Percentiles rank a stretch among this genome's conserved stretches.
phyloP scores from a whole-genome alignment of 2,888 invertebrate genomes.

The Caradrina kadenii region DNA sequence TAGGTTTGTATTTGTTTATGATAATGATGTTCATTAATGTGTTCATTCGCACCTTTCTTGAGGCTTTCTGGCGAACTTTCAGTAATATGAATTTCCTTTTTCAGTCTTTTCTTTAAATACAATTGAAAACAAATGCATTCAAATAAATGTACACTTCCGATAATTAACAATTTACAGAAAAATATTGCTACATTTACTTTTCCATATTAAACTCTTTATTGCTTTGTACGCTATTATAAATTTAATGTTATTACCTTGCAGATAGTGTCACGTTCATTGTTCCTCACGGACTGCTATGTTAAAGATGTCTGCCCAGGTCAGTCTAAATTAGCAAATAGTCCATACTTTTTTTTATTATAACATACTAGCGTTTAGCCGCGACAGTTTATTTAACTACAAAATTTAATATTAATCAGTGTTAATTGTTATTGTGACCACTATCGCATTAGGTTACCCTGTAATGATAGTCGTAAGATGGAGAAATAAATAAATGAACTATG shows the following conservation, averaged over 20 bases:
- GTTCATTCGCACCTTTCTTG: background rate
- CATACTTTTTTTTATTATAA: background rate
- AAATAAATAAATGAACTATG: too few relatives aligned
- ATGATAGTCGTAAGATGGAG: too few relatives aligned
- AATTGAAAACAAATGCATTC: background rate
- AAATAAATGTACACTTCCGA: too few relatives aligned
- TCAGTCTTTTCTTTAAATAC: background rate
- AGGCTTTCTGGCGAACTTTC: background rate
- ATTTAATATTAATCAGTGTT: too few relatives aligned
- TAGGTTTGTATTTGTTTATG: background rate
- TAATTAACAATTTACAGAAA: too few relatives aligned
- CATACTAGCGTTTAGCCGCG: too few relatives aligned
- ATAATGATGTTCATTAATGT: background rate
- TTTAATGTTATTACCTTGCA: constrained; percentile 44
- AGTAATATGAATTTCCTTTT: background rate
- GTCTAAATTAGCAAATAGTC: constrained; percentile 40
- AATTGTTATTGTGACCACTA: too few relatives aligned
- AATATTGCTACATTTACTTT: background rate
- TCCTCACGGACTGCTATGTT: constrained; percentile 60
- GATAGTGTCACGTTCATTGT: constrained; percentile 38
- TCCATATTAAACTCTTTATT: constrained; percentile 3
- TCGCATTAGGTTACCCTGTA: too few relatives aligned
- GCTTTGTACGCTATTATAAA: constrained; percentile 22
- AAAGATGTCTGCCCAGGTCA: constrained; percentile 79
- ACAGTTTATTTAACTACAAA: too few relatives aligned